Percentiles rank a stretch among this genome's conserved stretches.
These are phyloP conservation scores for Dasyurus viverrinus DNA, from an alignment of 2,113 vertebrate genomes.

Conservation along the genomic window DNA sequence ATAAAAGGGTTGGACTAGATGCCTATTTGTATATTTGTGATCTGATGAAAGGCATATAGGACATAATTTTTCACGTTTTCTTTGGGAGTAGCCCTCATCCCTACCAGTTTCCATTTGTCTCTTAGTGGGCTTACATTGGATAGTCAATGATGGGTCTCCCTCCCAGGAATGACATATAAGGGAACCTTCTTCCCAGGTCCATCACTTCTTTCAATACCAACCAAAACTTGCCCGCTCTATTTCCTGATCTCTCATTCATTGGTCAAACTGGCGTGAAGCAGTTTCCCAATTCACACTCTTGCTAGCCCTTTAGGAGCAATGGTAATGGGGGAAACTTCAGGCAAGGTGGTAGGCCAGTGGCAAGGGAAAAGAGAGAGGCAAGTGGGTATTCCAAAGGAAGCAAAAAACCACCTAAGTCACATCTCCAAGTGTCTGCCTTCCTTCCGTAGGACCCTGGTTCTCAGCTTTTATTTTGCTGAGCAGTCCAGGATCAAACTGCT, in stretches of 20 bases:
- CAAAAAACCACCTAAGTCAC: neutral
- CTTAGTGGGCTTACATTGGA: neutral
- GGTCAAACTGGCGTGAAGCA: neutral
- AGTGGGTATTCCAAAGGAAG: neutral
- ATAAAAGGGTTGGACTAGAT: neutral
- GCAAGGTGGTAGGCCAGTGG: neutral
- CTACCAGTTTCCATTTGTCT: neutral
- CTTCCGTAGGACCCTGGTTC: neutral
- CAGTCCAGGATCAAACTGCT: neutral
- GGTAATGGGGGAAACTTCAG: neutral
- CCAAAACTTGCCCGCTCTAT: neutral
- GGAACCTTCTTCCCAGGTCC: neutral
- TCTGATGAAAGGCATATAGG: neutral
- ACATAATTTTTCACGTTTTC: neutral
- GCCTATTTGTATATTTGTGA: neutral
- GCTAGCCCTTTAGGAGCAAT: neutral
- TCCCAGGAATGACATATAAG: neutral
- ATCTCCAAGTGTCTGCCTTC: neutral
- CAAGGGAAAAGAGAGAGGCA: neutral
- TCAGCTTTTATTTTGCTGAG: neutral
- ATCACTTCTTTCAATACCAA: neutral
- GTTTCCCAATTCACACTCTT: neutral
- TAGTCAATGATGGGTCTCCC: neutral
- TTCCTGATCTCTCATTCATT: neutral
- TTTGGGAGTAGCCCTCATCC: neutral